Evolutionary conservation across 2,797 vertebrate species (phyloP).

Genomic region (Pangasius sanitwongsei): DNA sequence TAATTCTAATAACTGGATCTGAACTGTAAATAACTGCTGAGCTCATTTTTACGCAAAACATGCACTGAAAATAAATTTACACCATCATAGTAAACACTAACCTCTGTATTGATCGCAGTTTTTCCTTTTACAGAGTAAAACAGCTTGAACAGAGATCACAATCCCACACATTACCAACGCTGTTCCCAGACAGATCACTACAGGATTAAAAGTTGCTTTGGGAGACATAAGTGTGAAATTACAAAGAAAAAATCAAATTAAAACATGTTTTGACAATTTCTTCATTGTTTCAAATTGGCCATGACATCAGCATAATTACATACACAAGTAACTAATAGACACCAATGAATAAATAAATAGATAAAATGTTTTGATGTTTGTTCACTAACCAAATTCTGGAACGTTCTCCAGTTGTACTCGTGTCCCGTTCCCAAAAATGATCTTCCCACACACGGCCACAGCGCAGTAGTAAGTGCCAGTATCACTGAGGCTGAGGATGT

Average conservation of each 20-base stretch:
- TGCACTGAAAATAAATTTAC: no score
- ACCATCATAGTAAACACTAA: neutral
- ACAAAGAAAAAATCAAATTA: no score
- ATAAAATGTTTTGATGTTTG: neutral
- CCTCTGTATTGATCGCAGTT: constrained; percentile 3
- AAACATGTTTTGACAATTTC: no score
- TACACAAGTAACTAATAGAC: no score
- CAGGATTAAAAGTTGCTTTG: constrained; percentile 8
- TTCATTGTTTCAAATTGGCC: no score
- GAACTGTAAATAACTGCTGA: no score
- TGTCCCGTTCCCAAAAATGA: neutral
- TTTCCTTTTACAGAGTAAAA: constrained; percentile 30
- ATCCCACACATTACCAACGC: constrained; percentile 38
- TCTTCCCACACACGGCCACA: neutral
- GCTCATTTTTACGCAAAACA: no score
- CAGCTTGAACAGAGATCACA: constrained; percentile 38
- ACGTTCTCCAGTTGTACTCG: neutral
- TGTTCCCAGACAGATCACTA: constrained; percentile 15
- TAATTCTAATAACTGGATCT: no score
- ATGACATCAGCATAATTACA: no score
- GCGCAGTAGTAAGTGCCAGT: no score
- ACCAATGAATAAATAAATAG: no score
- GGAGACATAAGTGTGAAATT: neutral
- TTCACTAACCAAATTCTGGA: constrained; percentile 3
- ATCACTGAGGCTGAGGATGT: no score